phyloP scores from a whole-genome alignment of 2,797 vertebrate genomes.

The Enteromius thamalakanensis region DNA sequence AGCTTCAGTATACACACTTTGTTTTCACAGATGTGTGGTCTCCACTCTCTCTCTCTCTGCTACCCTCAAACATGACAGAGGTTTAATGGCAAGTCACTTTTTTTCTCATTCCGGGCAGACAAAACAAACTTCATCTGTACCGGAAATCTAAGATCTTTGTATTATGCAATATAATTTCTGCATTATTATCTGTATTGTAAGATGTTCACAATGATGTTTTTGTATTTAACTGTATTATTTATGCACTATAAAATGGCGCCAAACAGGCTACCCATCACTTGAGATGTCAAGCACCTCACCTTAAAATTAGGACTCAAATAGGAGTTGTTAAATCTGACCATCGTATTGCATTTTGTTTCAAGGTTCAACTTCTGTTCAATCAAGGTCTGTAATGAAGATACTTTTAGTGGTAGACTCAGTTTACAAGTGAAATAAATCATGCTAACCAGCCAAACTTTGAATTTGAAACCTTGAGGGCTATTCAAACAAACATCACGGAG shows the following conservation, averaged over 20 bases:
- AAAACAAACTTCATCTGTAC: slow-evolving; percentile 11
- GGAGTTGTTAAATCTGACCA: background rate
- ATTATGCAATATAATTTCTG: background rate
- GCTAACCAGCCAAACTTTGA: background rate
- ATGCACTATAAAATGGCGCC: background rate
- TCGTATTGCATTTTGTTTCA: background rate
- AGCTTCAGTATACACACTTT: background rate
- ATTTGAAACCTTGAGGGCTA: too few relatives aligned
- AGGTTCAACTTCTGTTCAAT: background rate
- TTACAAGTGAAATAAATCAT: background rate
- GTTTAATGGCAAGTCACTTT: slow-evolving; percentile 23
- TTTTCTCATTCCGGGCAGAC: slow-evolving; percentile 19
- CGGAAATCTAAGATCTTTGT: background rate
- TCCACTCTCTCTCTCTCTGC: background rate
- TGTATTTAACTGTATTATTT: slow-evolving; percentile 3
- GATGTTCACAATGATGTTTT: too few relatives aligned
- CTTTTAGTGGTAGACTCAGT: background rate
- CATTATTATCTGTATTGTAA: too few relatives aligned
- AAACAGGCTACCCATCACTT: background rate
- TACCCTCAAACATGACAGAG: slow-evolving; percentile 14
- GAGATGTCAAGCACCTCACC: background rate
- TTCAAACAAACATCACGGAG: background rate
- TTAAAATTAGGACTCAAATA: background rate
- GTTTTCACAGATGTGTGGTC: slow-evolving; percentile 47
- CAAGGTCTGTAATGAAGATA: background rate